A percentile compares a stretch with the other conserved stretches of the same genome.
These are phyloP conservation scores for Sialis lutaria DNA, from an alignment of 2,888 invertebrate species.

Conservation along the genomic window DNA sequence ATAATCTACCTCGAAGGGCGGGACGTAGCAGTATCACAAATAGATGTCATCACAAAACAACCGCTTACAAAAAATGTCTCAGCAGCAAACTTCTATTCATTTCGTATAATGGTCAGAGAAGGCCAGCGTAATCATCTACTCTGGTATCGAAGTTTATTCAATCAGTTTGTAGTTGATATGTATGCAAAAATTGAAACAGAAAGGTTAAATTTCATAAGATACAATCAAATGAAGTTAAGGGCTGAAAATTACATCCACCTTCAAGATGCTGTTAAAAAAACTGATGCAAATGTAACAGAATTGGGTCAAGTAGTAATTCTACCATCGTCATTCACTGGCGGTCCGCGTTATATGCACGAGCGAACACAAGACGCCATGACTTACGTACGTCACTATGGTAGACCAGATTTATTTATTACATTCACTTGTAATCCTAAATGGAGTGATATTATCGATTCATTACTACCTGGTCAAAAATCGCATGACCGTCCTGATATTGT, in stretches of 20 bases:
- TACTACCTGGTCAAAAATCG: constrained; percentile 9
- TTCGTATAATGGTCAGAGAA: not conserved
- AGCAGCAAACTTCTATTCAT: constrained; percentile 13
- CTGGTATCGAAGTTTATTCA: constrained; percentile 10
- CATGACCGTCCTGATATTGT: constrained; percentile 15
- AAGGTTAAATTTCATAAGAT: constrained; percentile 1
- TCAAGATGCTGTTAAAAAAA: not conserved
- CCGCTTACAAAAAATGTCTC: constrained; percentile 7
- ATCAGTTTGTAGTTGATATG: constrained; percentile 15
- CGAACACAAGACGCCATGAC: constrained; percentile 15
- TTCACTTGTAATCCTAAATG: constrained; percentile 14
- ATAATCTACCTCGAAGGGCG: too few relatives aligned
- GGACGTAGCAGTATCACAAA: constrained; percentile 7
- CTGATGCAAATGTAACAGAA: not conserved
- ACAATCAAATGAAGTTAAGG: constrained; percentile 7
- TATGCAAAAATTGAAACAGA: constrained; percentile 11
- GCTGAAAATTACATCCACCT: constrained; percentile 6
- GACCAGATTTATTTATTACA: constrained; percentile 12
- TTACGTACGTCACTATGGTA: constrained; percentile 18
- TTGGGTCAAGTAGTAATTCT: not conserved
- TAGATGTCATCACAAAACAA: constrained; percentile 7
- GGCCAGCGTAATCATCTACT: constrained; percentile 5
- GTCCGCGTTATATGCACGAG: constrained; percentile 15
- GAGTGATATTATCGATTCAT: constrained; percentile 12
- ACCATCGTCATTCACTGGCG: constrained; percentile 11